Evolutionary conservation across 2,888 invertebrate genomes (phyloP), one percentile per base, ranked within the genome.

Genomic region (Elegia similella): DNA sequence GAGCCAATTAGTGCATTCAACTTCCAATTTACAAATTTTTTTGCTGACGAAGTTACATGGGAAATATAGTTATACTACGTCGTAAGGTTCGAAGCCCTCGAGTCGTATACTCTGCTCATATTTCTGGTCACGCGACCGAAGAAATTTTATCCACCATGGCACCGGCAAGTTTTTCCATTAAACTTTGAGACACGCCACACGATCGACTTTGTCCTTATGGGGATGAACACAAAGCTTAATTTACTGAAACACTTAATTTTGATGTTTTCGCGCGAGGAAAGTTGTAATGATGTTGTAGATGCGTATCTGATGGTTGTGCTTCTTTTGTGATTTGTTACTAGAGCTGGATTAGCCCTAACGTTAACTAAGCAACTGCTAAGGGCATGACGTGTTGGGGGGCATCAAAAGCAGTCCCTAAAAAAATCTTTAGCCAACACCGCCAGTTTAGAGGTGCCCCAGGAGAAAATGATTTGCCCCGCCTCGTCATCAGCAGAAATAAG

Each of bases 121-220:
- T 54, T 54, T 44, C 53, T 54, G 32, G 53, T 54, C 53, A 54
- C 53, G 53, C 53, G 53, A 54, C 15, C 30, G 43, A 34, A 13
- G 34, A 30, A 38, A 42, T 52, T 29, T 44, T 54, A 54, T 43
- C 43, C 30, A 54, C 38, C 52, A 52, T 34, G 52, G 34, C 44
- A 55, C 44, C 54, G 32, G 30, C 12, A 55, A 55, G 44, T 55
- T 55, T 55, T 44, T 55, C 54, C 44, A 55, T 55, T 44, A 55
- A 55, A 55, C 44, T 55, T 44, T 55, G 3, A 16, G 1, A 15
- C 7, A 42, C n/a, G 32, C 10, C 38, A 52, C 52, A 55, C 32
- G 44, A 44, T 34, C 16, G 44, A 43, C 16, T 16, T 55, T 44
- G 34, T 16, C 54, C 54, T 55, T 55, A 55, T n/a, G 0, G 8